Evolutionary conservation across 2,888 invertebrate genomes (phyloP).

Genomic region (Leptinotarsa juncta): DNA sequence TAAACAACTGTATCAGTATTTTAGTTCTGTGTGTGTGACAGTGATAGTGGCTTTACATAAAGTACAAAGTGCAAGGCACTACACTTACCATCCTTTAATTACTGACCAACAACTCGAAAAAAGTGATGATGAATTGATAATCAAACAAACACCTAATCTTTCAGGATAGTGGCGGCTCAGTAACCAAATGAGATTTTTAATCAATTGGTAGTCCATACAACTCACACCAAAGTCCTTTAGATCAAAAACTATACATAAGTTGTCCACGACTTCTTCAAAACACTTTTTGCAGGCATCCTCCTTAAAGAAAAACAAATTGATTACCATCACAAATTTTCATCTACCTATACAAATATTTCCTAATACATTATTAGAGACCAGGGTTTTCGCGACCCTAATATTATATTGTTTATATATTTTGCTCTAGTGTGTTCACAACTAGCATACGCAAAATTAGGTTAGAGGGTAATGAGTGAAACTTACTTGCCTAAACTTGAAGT

Average conservation of each 20-base stretch:
- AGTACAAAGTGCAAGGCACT: neutral
- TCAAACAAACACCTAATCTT: slow-evolving; percentile 79
- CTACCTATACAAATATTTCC: too few species aligned
- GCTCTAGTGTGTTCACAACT: too few species aligned
- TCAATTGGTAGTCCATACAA: slow-evolving; percentile 84
- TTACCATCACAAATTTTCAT: slow-evolving; percentile 1
- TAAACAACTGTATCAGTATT: too few species aligned
- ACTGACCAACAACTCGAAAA: slow-evolving; percentile 84
- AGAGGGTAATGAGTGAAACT: too few species aligned
- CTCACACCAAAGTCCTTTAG: slow-evolving; percentile 78
- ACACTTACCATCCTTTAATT: slow-evolving; percentile 77
- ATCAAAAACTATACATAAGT: slow-evolving; percentile 84
- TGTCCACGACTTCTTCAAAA: slow-evolving; percentile 83
- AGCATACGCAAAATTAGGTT: too few species aligned
- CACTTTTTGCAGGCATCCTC: slow-evolving; percentile 82
- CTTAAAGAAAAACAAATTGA: slow-evolving; percentile 61
- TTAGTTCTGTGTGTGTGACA: too few species aligned
- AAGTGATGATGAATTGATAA: slow-evolving; percentile 79
- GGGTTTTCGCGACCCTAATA: too few species aligned
- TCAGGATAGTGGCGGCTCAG: slow-evolving; percentile 83
- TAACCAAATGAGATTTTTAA: slow-evolving; percentile 83
- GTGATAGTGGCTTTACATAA: too few species aligned
- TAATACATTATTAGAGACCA: too few species aligned
- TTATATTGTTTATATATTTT: too few species aligned
- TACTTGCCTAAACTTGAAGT: too few species aligned